Base-by-base conservation (phyloP, 2,888 invertebrate species). In the Drosophila borealis region DNA sequence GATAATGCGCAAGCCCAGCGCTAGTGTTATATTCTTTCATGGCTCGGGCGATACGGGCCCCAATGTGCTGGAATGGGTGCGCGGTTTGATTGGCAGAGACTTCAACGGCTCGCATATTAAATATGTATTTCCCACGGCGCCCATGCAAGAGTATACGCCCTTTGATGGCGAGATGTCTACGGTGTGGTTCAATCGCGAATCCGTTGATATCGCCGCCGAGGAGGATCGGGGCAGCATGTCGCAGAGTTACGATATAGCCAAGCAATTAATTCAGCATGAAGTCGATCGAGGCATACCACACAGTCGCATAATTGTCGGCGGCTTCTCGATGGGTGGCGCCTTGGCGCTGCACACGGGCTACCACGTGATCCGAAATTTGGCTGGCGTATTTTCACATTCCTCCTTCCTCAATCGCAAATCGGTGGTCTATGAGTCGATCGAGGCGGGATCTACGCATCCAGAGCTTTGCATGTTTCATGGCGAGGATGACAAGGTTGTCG, bases 281-380 rank as follows among this genome's bases (percentile, higher is more conserved):
- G 93, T 95, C 61, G 92, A 94, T 8, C 88, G 91, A 59, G 96
- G 96, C 1, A 95, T 96, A 77, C 94, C 96, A 1, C 86, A 93
- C 34, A 94, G 94, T 74, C 94, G 95, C 88, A 96, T 97, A 75
- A 93, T 96, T 68, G 93, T 97, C 77, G 96, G 96, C 88, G 96
- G 96, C 2, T 97, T 97, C 91, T 97, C 97, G 2, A 97, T 97
- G 97, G 97, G 97, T 34, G 97, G 97, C 34, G 94, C 95, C 0
- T 91, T 97, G 84, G 94, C 97, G 0, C 89, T 97, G 25, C 96
- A 97, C 81, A 92, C 95, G 19, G 96, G 94, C 0, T 97, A 95
- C 85, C 93, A 95, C 88, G 94, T 95, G 90, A 93, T 94, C n/a
- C 93, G 93, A 1, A 93, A 95, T 14, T 56, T 97, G 10, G 96